These are phyloP conservation scores for Chloroclysta siterata DNA, from an alignment of 2,888 invertebrate species.

Conservation along the genomic window DNA sequence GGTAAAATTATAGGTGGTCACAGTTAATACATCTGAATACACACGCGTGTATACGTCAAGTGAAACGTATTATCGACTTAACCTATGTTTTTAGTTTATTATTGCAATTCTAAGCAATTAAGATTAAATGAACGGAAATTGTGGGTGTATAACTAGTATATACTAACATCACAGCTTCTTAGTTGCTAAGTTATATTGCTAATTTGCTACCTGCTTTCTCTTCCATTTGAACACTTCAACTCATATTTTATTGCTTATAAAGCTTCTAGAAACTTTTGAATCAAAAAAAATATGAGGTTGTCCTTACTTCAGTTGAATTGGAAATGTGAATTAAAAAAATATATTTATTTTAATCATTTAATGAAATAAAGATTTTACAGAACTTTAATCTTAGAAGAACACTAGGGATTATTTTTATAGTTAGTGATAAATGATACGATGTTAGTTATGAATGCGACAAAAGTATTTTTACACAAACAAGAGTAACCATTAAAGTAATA, in stretches of 20 bases:
- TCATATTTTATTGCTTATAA: too few species aligned
- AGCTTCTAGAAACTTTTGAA: too few species aligned
- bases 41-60: conserved; percentile 57
- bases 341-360: too few species aligned
- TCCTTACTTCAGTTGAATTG: too few species aligned
- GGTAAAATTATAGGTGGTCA: conserved; percentile 11
- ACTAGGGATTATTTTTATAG: too few species aligned
- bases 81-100: conserved; percentile 44
- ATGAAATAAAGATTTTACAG: too few species aligned
- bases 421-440: neutral
- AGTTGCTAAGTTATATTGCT: conserved; percentile 6
- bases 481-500: conserved; percentile 12
- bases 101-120: conserved; percentile 44
- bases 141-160: conserved; percentile 34
- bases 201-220: conserved; percentile 1
- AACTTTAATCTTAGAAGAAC: too few species aligned
- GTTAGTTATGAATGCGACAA: neutral
- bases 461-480: neutral
- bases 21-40: conserved; percentile 23
- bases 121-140: conserved; percentile 44
- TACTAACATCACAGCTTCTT: conserved; percentile 13
- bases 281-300: neutral
- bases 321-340: too few species aligned
- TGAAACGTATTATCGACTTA: conserved; percentile 48
- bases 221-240: too few species aligned